Base-by-base conservation (phyloP, 2,888 invertebrate genomes). In the Drosophila subquinaria region DNA sequence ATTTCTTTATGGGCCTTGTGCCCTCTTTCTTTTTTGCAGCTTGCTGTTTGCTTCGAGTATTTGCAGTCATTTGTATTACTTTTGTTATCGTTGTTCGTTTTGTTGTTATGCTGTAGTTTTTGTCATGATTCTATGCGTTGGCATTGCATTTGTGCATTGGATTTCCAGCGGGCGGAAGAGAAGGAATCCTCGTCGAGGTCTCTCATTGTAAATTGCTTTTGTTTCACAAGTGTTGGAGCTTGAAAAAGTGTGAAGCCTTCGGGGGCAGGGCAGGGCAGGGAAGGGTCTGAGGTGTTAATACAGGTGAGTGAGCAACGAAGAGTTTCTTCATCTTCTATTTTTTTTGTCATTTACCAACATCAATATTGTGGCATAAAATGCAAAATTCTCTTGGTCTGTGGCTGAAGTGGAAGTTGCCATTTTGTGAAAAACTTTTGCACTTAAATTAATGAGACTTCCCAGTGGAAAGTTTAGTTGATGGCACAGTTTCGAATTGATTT, bases 1-100 rank as follows among this genome's bases (percentile, higher is more conserved):
- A 69, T 70, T 77, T 78, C 79, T 69, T 79, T 68, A 70, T 72
- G 81, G 48, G 23, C 50, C 40, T 64, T 56, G 48, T 56, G 45
- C 45, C 35, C 50, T 61, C 30, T 62, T 38, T 17, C 8, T 52
- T 13, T 13, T 43, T 36, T 40, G 4, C 35, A 40, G 40, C 27
- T 59, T 50, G 59, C 52, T 65, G 62, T 69, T 75, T 79, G 79
- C 69, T 70, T 75, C 63, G 51, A 70, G 50, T 81, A 69, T 74
- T 77, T 86, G 60, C 72, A 74, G 74, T 82, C 82, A 79, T 88
- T 89, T 82, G 69, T 83, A 76, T 73, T 55, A 56, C 73, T 80
- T 72, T 67, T 76, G 64, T 69, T 79, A 65, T 68, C 57, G 75
- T 51, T 55, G 36, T 63, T 56, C 38, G 64, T 61, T 9, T 43